Conservation (phyloP, 2,113 vertebrate species). For the western clawed frog (Xenopus tropicalis) region DNA sequence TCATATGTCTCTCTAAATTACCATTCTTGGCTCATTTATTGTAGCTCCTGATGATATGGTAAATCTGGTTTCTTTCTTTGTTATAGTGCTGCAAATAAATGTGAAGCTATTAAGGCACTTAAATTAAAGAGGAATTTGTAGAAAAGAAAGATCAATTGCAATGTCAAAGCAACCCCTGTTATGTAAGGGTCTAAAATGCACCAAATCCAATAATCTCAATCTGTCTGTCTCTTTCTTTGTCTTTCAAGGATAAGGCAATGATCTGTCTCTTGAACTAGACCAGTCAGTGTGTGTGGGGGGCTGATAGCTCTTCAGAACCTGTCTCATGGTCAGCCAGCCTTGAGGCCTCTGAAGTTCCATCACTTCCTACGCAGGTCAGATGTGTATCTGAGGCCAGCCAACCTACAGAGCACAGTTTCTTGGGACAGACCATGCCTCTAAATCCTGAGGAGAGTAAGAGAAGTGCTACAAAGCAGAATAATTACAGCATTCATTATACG, state of each 20-base stretch:
- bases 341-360: conserved; percentile 2
- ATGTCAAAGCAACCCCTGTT: too few species aligned
- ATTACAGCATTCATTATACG: too few species aligned
- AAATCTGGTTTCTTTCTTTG: too few species aligned
- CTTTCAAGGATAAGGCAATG: neutral
- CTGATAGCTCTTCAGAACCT: neutral
- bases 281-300: neutral
- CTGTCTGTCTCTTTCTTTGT: neutral
- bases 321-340: conserved; percentile 27
- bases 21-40: too few species aligned
- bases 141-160: too few species aligned
- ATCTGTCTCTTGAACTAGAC: neutral
- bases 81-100: too few species aligned
- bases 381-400: conserved; percentile 39
- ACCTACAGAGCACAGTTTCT: conserved; percentile 18
- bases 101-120: too few species aligned
- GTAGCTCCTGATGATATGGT: too few species aligned
- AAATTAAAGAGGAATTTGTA: too few species aligned
- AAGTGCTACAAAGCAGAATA: neutral
- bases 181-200: too few species aligned
- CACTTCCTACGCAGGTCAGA: neutral
- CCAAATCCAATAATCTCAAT: too few species aligned
- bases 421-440: neutral
- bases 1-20: too few species aligned
- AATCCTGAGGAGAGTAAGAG: neutral